Base-by-base conservation (phyloP, 2,888 invertebrate species). In the Heliothis peltigera region DNA sequence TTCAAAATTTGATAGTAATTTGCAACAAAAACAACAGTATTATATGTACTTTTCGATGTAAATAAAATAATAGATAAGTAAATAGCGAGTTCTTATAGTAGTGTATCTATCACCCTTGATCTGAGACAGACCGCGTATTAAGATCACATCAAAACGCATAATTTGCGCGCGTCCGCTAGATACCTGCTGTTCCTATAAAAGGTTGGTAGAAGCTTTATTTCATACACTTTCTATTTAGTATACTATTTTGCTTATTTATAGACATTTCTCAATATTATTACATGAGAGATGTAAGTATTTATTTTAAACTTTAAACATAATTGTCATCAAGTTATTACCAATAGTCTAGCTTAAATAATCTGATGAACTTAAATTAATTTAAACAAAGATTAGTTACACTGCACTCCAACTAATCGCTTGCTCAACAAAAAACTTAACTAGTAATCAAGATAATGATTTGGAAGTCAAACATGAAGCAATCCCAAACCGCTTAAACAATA, bases 61-160 rank as follows among this genome's bases (percentile, higher is more conserved):
- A 19, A 28, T 28, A 32, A 47, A 15, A 21, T 12, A 49, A 17
- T 15, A 5, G 3, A 10, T 8, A 0, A 28, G 0, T 18, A 12
- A 12, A 12, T 21, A 48, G 47, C 28, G 78, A 65, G 75, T 76
- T 70, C 51, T 61, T 15, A 19, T 69, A 35, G 75, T 78, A 75
- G 42, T 51, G 19, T 64, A 62, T 54, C 59, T 73, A 70, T 75
- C 78, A 75, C 59, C 78, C 70, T 70, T 74, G 78, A 84, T 81
- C 81, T 67, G 58, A 62, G 49, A 59, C 70, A 70, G 70, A 70
- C 77, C 69, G 64, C 70, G 74, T 77, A 82, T 79, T 79, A 78
- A 76, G 75, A 76, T 77, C 72, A 72, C 75, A 71, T 77, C 75
- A 70, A 67, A 65, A 65, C 71, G 70, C 78, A 77, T 77, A 71